Percentiles rank a stretch among this genome's conserved stretches.
Conservation (phyloP, 2,113 vertebrate genomes). For the Chlamydotis undulata region DNA sequence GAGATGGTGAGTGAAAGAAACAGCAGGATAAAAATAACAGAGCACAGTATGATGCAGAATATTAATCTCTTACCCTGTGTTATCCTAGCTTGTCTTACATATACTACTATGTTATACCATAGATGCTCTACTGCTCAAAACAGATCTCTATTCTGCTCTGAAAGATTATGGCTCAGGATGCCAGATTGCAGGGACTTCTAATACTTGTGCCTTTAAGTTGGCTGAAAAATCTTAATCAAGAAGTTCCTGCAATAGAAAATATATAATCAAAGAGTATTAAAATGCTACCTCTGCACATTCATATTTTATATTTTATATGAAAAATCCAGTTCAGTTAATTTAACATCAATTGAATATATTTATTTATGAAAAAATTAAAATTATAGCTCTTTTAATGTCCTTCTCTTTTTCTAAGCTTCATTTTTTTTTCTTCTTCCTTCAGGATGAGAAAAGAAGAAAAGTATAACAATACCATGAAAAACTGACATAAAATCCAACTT, state of each 20-base stretch:
- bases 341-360: background rate
- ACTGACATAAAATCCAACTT: background rate
- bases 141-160: background rate
- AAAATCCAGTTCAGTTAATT: background rate
- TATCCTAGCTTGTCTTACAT: conserved; percentile 39
- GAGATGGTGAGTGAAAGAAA: conserved; percentile 53
- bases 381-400: background rate
- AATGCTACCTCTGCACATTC: background rate
- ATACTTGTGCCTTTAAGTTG: background rate
- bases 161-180: conserved; percentile 9
- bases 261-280: background rate
- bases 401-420: background rate
- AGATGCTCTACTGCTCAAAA: background rate
- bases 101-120: background rate
- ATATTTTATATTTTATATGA: background rate
- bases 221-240: conserved; percentile 6
- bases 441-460: background rate
- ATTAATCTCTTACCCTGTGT: conserved; percentile 47
- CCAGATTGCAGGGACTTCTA: conserved; percentile 16
- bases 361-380: background rate
- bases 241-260: background rate
- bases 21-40: conserved; percentile 59
- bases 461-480: background rate
- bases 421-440: background rate
- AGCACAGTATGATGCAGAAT: conserved; percentile 23